Base-by-base conservation (phyloP, 2,113 vertebrate genomes). In the Osmerus mordax region DNA sequence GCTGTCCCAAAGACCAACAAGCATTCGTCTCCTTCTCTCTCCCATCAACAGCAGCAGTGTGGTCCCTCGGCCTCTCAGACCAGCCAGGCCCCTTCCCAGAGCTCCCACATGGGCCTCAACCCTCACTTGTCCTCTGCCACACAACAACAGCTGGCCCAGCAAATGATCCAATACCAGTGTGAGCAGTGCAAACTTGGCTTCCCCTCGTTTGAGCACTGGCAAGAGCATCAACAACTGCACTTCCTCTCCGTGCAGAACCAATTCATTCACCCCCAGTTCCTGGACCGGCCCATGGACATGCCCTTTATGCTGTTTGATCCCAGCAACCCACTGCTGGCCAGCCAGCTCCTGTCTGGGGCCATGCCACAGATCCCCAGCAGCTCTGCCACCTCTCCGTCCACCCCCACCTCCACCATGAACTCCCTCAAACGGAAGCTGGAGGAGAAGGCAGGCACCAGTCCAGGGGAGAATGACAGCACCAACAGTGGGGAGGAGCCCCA, bases 301-400 rank as follows among this genome's bases (percentile, higher is more conserved):
- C 90, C 97, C 8, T 98, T 99, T 88, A 98, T 99, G 97, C 92
- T 99, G 59, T 99, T 99, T 86, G 97, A 99, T 83, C 97, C 97
- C 65, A 97, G 93, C 84, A 99, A 98, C 88, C 96, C 97, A 36
- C 94, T 99, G 14, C 86, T 99, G 76, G 93, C 97, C 0, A 95
- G 96, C 84, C 97, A 99, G 86, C 91, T 99, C 78, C 94, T 98
- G 8, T 95, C 97, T 54, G 95, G 96, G 79, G 93, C 95, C 0
- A 92, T 99, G 76, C 94, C 97, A 52, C 96, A 98, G 91, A 96
- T 99, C 76, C 94, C 96, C 23, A 91, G 93, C 52, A 96, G 94
- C 84, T 96, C 96, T 0, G 95, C 97, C 84, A 97, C 97, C 16
- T 99, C 97, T 23, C 97, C 97, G 0, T 97, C 97, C 1, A 96